Base-by-base conservation (phyloP, 2,113 vertebrate genomes). In the Lepus europaeus region DNA sequence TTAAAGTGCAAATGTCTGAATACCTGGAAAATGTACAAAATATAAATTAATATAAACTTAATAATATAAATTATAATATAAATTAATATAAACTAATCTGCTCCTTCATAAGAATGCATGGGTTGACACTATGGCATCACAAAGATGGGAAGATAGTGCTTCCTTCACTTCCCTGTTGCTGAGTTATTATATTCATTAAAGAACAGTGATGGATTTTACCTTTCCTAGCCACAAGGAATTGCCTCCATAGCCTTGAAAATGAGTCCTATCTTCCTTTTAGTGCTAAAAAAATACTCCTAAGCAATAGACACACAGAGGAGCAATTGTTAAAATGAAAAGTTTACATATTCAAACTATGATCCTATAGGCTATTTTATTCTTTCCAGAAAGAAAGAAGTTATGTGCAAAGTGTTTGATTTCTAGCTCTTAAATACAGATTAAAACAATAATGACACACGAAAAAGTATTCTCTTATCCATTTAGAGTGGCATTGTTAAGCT, bases 371-470 rank as follows among this genome's bases (percentile, higher is more conserved):
- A 10, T 93, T 92, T 87, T 74, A 87, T 87, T 92, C 68, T 78
- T 95, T 85, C 83, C 27, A 45, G 33, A 81, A 87, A 92, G 23
- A 80, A 78, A 92, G 56, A 70, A 66, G 56, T 45, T 93, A 83
- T 56, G 6, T 63, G 78, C 22, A 81, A 36, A 76, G 23, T 39
- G 29, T 81, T 93, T 86, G 79, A 86, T 74, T 91, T 91, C 73
- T 68, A 77, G 25, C 53, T 74, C 83, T 80, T 91, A 76, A 70
- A 74, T 92, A 39, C 91, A 78, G 90, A 61, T 94, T 78, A 93
- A 89, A 93, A 11, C 63, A 82, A 70, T 33, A 85, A 70, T 8
- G 31, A 66, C 68, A 89, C 82, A 49, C 68, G 25, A 70, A 81
- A 76, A 90, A 68, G 20, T 56, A 10, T 9, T 14, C 16, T 39